phyloP scores from a whole-genome alignment of 2,888 invertebrate genomes.

The Athalia circularis region DNA sequence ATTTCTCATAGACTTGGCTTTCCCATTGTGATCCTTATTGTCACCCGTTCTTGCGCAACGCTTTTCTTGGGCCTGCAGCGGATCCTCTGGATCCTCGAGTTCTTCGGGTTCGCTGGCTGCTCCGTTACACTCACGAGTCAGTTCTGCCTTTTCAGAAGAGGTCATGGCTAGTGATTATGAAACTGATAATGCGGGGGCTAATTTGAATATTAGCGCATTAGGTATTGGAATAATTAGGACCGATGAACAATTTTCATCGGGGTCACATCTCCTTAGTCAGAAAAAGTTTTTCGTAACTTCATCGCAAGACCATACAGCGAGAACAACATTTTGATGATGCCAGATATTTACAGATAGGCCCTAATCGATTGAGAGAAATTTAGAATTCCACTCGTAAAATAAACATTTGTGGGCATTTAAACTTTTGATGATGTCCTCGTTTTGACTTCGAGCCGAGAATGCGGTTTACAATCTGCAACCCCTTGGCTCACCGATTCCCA shows the following conservation, averaged over 20 bases:
- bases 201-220: too few relatives aligned
- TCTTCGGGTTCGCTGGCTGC: constrained; percentile 38
- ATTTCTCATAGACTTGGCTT: neutral
- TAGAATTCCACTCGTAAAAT: too few relatives aligned
- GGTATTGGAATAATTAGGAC: too few relatives aligned
- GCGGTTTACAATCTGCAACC: neutral
- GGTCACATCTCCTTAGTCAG: too few relatives aligned
- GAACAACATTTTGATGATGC: too few relatives aligned
- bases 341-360: too few relatives aligned
- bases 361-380: too few relatives aligned
- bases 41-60: neutral
- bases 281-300: too few relatives aligned
- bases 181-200: too few relatives aligned
- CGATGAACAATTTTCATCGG: too few relatives aligned
- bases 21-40: neutral
- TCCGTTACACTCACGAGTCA: constrained; percentile 48
- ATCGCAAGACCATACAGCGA: too few relatives aligned
- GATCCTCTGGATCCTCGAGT: constrained; percentile 21
- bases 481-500: constrained; percentile 14
- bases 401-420: too few relatives aligned
- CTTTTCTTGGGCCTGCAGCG: neutral
- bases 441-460: neutral
- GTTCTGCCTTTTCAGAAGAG: constrained; percentile 40
- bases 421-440: neutral
- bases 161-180: neutral